Percentiles rank a stretch among this genome's conserved stretches.
Conservation (phyloP, 2,797 vertebrate species). For the Hozukius guyotensis region DNA sequence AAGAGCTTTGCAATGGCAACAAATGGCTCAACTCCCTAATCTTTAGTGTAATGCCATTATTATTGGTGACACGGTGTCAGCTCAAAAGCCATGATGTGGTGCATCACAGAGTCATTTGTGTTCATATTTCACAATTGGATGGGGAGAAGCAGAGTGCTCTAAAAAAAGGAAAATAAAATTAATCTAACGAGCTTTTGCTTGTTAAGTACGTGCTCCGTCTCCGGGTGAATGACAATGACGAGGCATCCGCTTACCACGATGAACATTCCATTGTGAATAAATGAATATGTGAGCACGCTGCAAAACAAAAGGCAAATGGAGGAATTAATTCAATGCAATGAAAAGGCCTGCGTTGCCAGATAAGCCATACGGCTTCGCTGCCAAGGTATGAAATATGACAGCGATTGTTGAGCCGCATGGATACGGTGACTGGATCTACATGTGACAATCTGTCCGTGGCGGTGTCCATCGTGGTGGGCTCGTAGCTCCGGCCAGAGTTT, state of each 20-base stretch:
- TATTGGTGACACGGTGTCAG: constrained; percentile 77
- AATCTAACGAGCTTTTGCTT: constrained; percentile 82
- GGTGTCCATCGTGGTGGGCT: constrained; percentile 46
- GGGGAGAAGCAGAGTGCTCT: constrained; percentile 42
- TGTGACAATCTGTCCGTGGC: constrained; percentile 53
- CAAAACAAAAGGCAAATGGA: constrained; percentile 76
- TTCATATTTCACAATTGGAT: constrained; percentile 74
- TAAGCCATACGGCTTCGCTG: constrained; percentile 64
- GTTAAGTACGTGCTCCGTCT: constrained; percentile 73
- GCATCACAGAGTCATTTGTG: constrained; percentile 67
- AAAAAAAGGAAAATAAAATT: constrained; percentile 70
- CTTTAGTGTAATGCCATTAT: constrained; percentile 75
- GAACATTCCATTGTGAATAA: constrained; percentile 74
- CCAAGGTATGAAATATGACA: constrained; percentile 60
- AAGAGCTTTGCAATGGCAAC: constrained; percentile 36
- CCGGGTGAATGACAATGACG: constrained; percentile 77
- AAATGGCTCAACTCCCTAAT: constrained; percentile 63
- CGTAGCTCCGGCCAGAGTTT: constrained; percentile 53
- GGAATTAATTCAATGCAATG: constrained; percentile 70
- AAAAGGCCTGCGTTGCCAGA: constrained; percentile 70
- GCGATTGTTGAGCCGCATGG: constrained; percentile 37
- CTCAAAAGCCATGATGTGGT: constrained; percentile 72
- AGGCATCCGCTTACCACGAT: constrained; percentile 65
- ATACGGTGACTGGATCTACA: constrained; percentile 40
- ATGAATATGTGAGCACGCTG: constrained; percentile 72